A percentile compares a stretch with the other conserved stretches of the same genome.
Conservation (phyloP, 2,113 vertebrate species). For the Spea bombifrons region DNA sequence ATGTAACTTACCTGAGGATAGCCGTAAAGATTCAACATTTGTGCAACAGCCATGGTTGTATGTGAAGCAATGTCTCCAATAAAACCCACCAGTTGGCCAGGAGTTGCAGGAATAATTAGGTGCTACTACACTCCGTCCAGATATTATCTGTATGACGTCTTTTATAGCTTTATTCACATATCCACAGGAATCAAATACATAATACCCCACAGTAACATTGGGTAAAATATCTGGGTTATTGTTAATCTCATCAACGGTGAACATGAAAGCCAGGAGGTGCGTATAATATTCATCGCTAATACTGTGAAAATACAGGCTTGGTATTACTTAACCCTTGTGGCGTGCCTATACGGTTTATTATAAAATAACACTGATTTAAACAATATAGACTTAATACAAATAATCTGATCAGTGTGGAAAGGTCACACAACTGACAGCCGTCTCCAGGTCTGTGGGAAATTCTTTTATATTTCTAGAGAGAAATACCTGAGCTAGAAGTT, state of each 20-base stretch:
- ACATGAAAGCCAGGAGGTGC: constrained; percentile 1
- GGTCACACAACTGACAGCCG: too few species aligned
- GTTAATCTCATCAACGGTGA: constrained; percentile 3
- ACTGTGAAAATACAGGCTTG: too few species aligned
- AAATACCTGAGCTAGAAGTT: too few species aligned
- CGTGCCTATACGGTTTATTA: too few species aligned
- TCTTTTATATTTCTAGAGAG: too few species aligned
- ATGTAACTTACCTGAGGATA: neutral
- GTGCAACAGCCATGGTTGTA: neutral
- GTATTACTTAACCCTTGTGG: too few species aligned
- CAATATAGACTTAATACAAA: too few species aligned
- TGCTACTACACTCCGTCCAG: neutral
- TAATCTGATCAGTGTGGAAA: too few species aligned
- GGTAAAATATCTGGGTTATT: neutral
- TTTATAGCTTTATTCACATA: neutral
- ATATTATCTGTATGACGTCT: neutral
- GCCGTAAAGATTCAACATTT: neutral
- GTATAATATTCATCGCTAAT: neutral
- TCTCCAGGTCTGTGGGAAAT: too few species aligned
- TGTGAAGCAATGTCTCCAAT: neutral
- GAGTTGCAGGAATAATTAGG: neutral
- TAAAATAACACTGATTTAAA: too few species aligned
- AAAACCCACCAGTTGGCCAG: neutral
- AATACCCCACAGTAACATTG: neutral
- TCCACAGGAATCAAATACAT: neutral